Conservation (phyloP, 2,113 vertebrate genomes). For the Pedetes capensis region DNA sequence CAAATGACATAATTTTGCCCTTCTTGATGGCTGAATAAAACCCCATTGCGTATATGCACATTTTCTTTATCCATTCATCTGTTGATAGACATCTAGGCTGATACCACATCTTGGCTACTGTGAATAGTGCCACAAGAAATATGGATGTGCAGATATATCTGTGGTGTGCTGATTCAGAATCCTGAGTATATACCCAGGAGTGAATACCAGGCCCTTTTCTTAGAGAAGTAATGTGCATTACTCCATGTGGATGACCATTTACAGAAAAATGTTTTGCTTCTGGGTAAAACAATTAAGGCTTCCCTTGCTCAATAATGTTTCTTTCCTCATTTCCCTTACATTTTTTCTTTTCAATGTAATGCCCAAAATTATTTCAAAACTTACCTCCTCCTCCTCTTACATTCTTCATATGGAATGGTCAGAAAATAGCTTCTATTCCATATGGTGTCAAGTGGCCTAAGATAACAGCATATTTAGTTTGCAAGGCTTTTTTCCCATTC, state of each 20-base stretch:
- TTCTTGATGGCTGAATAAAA: no score
- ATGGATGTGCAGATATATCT: no score
- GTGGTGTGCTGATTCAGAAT: no score
- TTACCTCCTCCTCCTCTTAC: slow-evolving; percentile 92
- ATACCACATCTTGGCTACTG: no score
- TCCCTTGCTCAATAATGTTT: not conserved
- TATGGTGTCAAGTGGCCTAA: slow-evolving; percentile 89
- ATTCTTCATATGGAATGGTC: slow-evolving; percentile 92
- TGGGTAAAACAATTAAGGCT: not conserved
- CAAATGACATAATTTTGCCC: no score
- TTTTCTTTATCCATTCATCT: no score
- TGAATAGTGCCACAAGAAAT: no score
- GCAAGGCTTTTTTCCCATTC: not conserved
- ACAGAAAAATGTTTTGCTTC: not conserved
- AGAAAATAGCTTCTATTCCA: slow-evolving; percentile 93
- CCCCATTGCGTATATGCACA: no score
- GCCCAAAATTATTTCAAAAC: slow-evolving; percentile 15
- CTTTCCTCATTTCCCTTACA: not conserved
- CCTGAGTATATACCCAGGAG: no score
- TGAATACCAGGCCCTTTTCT: not conserved
- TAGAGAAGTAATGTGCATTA: not conserved
- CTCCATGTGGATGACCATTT: not conserved
- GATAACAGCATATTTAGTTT: slow-evolving; percentile 71
- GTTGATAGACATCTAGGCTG: no score
- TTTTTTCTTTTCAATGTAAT: not conserved